Conservation (phyloP, 2,888 invertebrate genomes). For the Hoplodrina blanda region DNA sequence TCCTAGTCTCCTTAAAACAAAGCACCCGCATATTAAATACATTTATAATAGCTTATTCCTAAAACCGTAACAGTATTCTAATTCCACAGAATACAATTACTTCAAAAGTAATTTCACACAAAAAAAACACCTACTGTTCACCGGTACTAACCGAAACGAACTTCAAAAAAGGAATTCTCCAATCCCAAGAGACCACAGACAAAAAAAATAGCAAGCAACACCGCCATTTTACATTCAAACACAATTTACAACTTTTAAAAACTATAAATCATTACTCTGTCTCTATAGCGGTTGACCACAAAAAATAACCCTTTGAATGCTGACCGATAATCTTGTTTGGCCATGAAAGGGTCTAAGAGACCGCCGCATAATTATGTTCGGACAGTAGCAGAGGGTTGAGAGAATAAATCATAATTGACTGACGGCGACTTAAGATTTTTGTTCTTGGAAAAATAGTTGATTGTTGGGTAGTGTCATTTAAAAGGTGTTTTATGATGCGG, state of each 20-base stretch:
- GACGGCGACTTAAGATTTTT: not conserved
- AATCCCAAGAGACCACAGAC: slow-evolving; percentile 21
- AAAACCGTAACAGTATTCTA: too few species aligned
- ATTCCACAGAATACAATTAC: not conserved
- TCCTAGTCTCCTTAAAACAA: not conserved
- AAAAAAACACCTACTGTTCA: not conserved
- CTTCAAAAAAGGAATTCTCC: not conserved
- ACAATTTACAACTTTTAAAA: slow-evolving; percentile 21
- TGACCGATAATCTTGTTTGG: slow-evolving; percentile 63
- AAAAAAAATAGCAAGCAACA: slow-evolving; percentile 34
- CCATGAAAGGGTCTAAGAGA: slow-evolving; percentile 55
- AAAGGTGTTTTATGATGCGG: too few species aligned
- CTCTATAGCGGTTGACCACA: slow-evolving; percentile 32
- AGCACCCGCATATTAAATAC: slow-evolving; percentile 9
- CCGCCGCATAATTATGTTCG: slow-evolving; percentile 52
- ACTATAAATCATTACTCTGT: slow-evolving; percentile 52
- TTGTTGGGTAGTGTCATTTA: too few species aligned
- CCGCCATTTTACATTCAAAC: slow-evolving; percentile 9
- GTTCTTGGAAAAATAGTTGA: slow-evolving; percentile 33
- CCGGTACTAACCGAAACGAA: not conserved
- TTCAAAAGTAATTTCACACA: slow-evolving; percentile 2
- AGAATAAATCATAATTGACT: slow-evolving; percentile 51
- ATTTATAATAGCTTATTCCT: not conserved
- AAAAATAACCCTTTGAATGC: slow-evolving; percentile 51
- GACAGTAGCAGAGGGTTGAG: slow-evolving; percentile 49